Conservation (phyloP, 2,888 invertebrate species). For the Panopea generosa region DNA sequence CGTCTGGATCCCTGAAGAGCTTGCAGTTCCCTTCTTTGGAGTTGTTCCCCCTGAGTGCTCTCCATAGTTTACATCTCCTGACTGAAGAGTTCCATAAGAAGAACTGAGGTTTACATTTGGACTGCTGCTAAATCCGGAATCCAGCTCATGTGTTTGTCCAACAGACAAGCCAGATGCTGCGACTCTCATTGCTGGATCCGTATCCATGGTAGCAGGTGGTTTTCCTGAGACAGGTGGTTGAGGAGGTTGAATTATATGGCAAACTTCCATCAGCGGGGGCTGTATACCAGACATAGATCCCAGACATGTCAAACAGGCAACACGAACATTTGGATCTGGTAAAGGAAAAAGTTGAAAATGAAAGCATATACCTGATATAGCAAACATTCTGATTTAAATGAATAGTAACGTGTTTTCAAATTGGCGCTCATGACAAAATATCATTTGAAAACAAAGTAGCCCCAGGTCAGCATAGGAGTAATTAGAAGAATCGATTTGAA, state of each 20-base stretch:
- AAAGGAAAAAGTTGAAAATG: too few species aligned
- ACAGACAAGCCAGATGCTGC: constrained; percentile 7
- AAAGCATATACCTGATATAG: too few species aligned
- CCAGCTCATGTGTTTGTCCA: constrained; percentile 8
- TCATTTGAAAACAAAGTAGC: too few species aligned
- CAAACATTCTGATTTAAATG: too few species aligned
- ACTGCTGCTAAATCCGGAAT: constrained; percentile 38
- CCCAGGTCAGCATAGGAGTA: too few species aligned
- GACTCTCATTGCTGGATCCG: constrained; percentile 12
- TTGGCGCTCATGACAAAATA: too few species aligned
- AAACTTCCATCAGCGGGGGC: constrained; percentile 83
- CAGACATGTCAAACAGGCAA: constrained; percentile 84
- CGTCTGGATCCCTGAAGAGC: constrained; percentile 76
- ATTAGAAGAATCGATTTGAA: too few species aligned
- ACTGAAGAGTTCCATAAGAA: constrained; percentile 39
- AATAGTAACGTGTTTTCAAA: too few species aligned
- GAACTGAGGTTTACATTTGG: constrained; percentile 27
- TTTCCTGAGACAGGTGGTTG: constrained; percentile 65
- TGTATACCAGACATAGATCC: constrained; percentile 84
- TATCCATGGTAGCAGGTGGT: constrained; percentile 23
- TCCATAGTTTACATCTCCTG: constrained; percentile 23
- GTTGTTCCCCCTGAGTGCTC: constrained; percentile 62
- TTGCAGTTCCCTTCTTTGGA: constrained; percentile 60
- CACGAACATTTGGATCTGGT: constrained; percentile 85
- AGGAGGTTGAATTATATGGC: constrained; percentile 79